phyloP scores from a whole-genome alignment of 2,888 invertebrate species.

The Agriopis aurantiaria region DNA sequence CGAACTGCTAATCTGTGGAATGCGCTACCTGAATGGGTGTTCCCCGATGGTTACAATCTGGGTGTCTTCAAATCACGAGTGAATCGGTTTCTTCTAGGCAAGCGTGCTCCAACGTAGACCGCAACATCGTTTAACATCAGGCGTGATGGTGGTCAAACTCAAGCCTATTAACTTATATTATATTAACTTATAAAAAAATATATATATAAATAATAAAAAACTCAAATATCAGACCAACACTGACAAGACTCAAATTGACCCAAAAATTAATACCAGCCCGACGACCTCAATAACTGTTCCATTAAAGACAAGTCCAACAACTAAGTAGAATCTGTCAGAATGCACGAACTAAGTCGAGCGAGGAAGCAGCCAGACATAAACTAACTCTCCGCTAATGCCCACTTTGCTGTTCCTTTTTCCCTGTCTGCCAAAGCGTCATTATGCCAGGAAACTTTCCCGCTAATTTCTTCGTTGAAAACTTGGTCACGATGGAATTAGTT shows the following conservation, averaged over 20 bases:
- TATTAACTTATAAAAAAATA: too few species aligned
- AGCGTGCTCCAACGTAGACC: too few species aligned
- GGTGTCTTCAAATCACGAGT: too few species aligned
- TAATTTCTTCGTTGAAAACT: constrained; percentile 28
- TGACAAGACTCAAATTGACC: neutral
- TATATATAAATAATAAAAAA: too few species aligned
- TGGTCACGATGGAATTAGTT: constrained; percentile 30
- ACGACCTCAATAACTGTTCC: constrained; percentile 13
- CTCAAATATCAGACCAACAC: neutral
- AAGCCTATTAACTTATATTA: too few species aligned
- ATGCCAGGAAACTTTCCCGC: constrained; percentile 19
- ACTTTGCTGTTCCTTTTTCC: constrained; percentile 27
- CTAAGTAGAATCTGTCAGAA: constrained; percentile 5
- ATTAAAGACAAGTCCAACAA: constrained; percentile 24
- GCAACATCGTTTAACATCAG: too few species aligned
- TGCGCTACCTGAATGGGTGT: too few species aligned
- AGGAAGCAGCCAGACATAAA: constrained; percentile 10
- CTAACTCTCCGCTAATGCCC: neutral
- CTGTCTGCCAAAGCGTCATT: constrained; percentile 23
- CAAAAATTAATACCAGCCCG: neutral
- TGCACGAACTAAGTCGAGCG: constrained; percentile 11
- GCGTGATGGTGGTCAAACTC: too few species aligned
- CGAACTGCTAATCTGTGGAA: too few species aligned
- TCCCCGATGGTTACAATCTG: too few species aligned
- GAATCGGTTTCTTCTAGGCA: too few species aligned